Base-by-base conservation (phyloP, 2,113 vertebrate species). In the Corythornis madagascariensis region DNA sequence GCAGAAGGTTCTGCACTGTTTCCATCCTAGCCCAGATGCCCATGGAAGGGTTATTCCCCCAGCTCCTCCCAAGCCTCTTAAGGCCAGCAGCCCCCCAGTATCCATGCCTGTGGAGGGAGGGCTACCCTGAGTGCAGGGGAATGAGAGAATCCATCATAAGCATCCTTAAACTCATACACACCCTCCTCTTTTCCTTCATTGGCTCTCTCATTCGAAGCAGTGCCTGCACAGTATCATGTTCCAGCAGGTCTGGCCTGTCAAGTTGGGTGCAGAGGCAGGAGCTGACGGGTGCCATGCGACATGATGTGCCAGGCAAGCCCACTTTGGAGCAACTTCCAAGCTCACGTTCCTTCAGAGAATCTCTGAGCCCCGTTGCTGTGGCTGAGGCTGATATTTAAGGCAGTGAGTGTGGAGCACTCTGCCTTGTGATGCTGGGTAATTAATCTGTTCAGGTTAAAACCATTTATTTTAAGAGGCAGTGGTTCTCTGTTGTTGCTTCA, bases 21-120 rank as follows among this genome's bases (percentile, higher is more conserved):
- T 47, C 45, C 77, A n/a, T 2, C 24, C 3, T 2, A 13, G 29
- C 35, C 29, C 55, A 42, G 57, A 15, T 29, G 17, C 21, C 48
- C 40, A 5, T 0, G 22, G 69, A 61, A 20, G 24, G 79, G 63
- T 67, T 65, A 52, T 28, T 24, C 8, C 21, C 26, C 17, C 74
- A 33, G 15, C 4, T 16, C 33, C 59, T 75, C 48, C 19, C 2
- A 0, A 4, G 29, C 7, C 9, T 13, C n/a, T n/a, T 74, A 0
- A 16, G 63, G 25, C 25, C 73, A 60, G 29, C 61, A 86, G n/a
- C 17, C 4, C 19, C 26, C 26, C 0, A 0, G 0, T 10, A 45
- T 13, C 33, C 26, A 8, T 1, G 4, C n/a, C 26, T 40, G 25
- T 50, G 17, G 18, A 6, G 16, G 42, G 35, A 66, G 40, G n/a